Evolutionary conservation across 2,113 vertebrate species (phyloP), one percentile per base, ranked within the genome.

Genomic region (Semicossyphus pulcher): DNA sequence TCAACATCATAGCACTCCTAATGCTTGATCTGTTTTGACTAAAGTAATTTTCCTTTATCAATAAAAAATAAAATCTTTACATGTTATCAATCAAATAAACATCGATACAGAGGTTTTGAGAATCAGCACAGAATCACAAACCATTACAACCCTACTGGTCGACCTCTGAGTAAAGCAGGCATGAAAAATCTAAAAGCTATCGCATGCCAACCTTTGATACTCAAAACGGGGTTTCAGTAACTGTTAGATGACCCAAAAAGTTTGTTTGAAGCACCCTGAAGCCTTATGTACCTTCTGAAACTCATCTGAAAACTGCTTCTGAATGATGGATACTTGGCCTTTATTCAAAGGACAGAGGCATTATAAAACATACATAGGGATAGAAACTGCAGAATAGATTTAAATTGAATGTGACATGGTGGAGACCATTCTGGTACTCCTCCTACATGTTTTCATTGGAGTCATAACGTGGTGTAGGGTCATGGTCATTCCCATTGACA

Each of bases 371-470:
- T 8, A n/a, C n/a, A 23, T 10, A 23, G 7, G 32, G 7, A 37
- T 15, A 41, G 20, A 31, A 15, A 15, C 14, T 54, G 25, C 25
- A 49, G 23, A 54, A 32, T 18, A 12, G 3, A 32, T 53, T 25
- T 3, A 15, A 48, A 15, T 10, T 41, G 16, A 32, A 25, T 7
- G 29, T 41, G 16, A 48, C 4, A 57, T 3, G 16, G 7, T 15
- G 6, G 7, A 42, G 5, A 45, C 21, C 31, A 4, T 8, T 18
- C 16, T 49, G 25, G 10, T 32, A 5, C 20, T 72, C 4, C n/a
- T 56, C 95, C 0, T 91, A 98, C 97, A 96, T 95, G 75, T 98
- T 98, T 84, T 97, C 96, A 0, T 97, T 97, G 83, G 93, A 93
- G 20, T 97, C 95, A 0, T 98, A 98, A 37, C 96, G 94, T 0